phyloP scores from a whole-genome alignment of 2,113 vertebrate genomes.

The Hippocampus comes region DNA sequence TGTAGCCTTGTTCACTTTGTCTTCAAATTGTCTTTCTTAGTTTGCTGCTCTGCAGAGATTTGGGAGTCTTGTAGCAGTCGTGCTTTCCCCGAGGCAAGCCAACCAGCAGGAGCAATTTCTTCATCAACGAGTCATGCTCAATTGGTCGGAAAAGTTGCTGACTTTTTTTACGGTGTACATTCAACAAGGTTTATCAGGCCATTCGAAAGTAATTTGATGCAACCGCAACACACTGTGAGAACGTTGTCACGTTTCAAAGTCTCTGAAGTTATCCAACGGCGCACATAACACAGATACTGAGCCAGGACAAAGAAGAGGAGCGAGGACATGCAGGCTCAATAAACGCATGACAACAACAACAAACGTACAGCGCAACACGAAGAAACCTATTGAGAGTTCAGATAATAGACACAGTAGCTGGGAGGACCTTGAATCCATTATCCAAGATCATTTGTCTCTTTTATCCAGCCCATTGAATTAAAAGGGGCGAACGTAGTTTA shows the following conservation, averaged over 20 bases:
- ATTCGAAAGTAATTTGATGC: not conserved
- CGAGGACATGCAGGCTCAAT: not conserved
- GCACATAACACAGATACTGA: not conserved
- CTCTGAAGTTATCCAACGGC: not conserved
- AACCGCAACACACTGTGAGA: not conserved
- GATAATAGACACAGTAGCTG: slow-evolving; percentile 16
- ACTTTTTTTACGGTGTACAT: not conserved
- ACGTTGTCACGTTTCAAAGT: not conserved
- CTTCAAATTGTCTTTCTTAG: not conserved
- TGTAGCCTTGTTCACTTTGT: not conserved
- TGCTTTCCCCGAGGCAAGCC: not conserved
- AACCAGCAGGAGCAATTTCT: slow-evolving; percentile 2
- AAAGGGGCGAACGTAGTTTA: not conserved
- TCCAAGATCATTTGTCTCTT: not conserved
- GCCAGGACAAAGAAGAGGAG: not conserved
- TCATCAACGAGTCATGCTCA: slow-evolving; percentile 1
- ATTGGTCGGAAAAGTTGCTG: slow-evolving; percentile 12
- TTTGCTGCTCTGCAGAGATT: slow-evolving; percentile 5
- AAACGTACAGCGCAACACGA: not conserved
- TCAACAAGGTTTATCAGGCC: not conserved
- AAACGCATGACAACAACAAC: slow-evolving; percentile 14
- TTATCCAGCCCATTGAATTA: not conserved
- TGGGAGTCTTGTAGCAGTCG: not conserved
- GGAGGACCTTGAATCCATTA: slow-evolving; percentile 21
- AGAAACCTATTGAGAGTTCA: slow-evolving; percentile 13